These are phyloP conservation scores for Malacoctenus gilli DNA, from an alignment of 2,797 vertebrate species.

Conservation along the genomic window DNA sequence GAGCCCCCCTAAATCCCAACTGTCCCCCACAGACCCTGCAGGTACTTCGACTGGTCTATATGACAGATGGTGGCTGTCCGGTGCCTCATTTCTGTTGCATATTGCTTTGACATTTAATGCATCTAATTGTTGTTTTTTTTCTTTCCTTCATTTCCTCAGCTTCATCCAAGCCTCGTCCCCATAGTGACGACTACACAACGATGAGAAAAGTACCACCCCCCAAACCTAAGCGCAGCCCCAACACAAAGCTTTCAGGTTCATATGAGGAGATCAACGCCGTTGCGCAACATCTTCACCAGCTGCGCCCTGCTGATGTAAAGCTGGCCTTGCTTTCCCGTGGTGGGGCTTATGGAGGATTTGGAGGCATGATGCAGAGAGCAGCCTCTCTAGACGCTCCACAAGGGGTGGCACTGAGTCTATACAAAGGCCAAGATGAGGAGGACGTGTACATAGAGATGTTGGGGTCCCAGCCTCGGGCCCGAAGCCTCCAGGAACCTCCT, in stretches of 20 bases:
- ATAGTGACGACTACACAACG: slow-evolving; percentile 96
- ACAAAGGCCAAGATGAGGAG: slow-evolving; percentile 83
- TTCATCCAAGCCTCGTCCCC: slow-evolving; percentile 89
- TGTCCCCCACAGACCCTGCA: slow-evolving; percentile 80
- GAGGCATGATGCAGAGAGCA: slow-evolving; percentile 77
- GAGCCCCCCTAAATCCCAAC: slow-evolving; percentile 75
- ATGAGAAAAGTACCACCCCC: slow-evolving; percentile 97
- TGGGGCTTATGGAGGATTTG: slow-evolving; percentile 73
- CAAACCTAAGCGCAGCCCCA: slow-evolving; percentile 95
- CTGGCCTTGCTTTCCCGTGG: slow-evolving; percentile 78
- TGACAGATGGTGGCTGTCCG: slow-evolving; percentile 38
- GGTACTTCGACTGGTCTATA: slow-evolving; percentile 61
- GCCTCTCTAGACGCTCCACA: slow-evolving; percentile 80
- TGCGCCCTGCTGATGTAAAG: slow-evolving; percentile 84
- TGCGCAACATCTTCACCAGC: slow-evolving; percentile 73
- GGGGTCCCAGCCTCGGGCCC: slow-evolving; percentile 80
- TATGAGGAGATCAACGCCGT: slow-evolving; percentile 90
- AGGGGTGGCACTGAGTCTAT: slow-evolving; percentile 76
- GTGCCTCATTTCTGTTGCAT: slow-evolving; percentile 13
- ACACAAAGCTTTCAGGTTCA: slow-evolving; percentile 94
- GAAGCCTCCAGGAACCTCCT: slow-evolving; percentile 74
- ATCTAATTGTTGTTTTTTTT: slow-evolving; percentile 19
- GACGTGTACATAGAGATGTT: slow-evolving; percentile 97
- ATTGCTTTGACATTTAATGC: slow-evolving; percentile 27
- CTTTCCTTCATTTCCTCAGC: slow-evolving; percentile 72